Percentiles rank a stretch among this genome's conserved stretches.
phyloP scores from a whole-genome alignment of 2,888 invertebrate genomes.

The Spodoptera littoralis region DNA sequence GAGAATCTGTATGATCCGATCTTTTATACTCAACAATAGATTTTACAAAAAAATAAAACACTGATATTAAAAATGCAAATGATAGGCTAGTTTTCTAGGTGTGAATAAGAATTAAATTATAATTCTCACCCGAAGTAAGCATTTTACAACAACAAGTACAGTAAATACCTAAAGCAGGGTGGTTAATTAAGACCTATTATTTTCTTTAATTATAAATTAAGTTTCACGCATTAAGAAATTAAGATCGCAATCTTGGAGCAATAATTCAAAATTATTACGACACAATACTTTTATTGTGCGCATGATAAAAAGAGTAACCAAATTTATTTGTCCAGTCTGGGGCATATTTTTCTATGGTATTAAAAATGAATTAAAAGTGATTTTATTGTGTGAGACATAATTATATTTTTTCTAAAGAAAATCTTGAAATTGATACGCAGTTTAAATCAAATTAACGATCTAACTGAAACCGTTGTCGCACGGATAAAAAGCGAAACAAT shows the following conservation, averaged over 20 bases:
- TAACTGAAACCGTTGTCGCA: conserved; percentile 53
- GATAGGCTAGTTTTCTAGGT: too few species aligned
- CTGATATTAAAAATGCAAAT: too few species aligned
- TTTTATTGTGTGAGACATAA: too few species aligned
- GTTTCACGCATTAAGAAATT: conserved; percentile 61
- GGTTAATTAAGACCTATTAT: conserved; percentile 63
- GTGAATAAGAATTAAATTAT: too few species aligned
- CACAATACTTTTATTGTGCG: conserved; percentile 35
- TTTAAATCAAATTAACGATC: conserved; percentile 32
- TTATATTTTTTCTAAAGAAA: conserved; percentile 20
- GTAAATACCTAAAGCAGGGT: conserved; percentile 36
- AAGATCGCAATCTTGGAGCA: conserved; percentile 64
- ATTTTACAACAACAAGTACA: conserved; percentile 27
- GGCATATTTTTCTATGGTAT: too few species aligned
- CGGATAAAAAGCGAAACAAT: conserved; percentile 42
- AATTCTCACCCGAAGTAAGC: conserved; percentile 8
- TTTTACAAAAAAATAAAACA: conserved; percentile 9
- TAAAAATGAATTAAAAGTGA: too few species aligned
- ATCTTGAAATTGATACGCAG: conserved; percentile 33
- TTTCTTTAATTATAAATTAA: conserved; percentile 64
- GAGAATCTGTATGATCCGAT: conserved; percentile 28
- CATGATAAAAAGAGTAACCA: conserved; percentile 17
- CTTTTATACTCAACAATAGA: conserved; percentile 18
- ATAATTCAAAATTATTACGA: conserved; percentile 46
- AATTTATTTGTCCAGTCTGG: background rate